Base-by-base conservation (phyloP, 2,888 invertebrate species). In the Aspidiotus destructor region DNA sequence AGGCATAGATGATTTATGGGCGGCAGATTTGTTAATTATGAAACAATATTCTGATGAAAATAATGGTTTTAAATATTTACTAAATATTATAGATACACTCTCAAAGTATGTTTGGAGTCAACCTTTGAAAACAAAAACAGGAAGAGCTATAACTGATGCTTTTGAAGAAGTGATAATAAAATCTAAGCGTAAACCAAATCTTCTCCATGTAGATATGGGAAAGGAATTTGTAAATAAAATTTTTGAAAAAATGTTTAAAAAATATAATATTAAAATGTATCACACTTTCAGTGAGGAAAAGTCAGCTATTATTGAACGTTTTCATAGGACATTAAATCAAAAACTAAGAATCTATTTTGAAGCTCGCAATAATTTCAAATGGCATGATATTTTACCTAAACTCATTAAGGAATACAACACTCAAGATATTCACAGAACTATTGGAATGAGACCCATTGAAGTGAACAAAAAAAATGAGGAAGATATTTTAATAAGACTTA, bases 1-100 rank as follows among this genome's bases (percentile, higher is more conserved):
- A 48, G 62, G 65, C 6, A 70, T 70, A 16, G 64, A 68, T 62
- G 69, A 71, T 52, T 28, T 69, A 11, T 71, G 60, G 62, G 68
- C 70, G 28, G 55, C 69, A 2, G 71, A 71, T 41, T 57, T 71
- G 40, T 41, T 70, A 41, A 63, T 70, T 11, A 70, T 70, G 65
- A 44, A 10, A 16, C 61, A 62, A 61, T 65, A 63, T 52, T 55
- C 68, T 15, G 48, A n/a, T 52, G 10, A 70, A 64, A 71, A 71
- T 42, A 57, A 68, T 42, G 71, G 71, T 54, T 68, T 44, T 60
- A 69, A 70, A 57, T 70, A 62, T 62, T 61, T 60, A 42, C 40
- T 68, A 65, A 71, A 68, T 68, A 61, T 60, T 13, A 69, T 70
- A 16, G 69, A 70, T 40, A 65, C 65, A 11, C 60, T 67, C 15